Conservation (phyloP, 2,888 invertebrate species). For the Orchesellides sinensis region DNA sequence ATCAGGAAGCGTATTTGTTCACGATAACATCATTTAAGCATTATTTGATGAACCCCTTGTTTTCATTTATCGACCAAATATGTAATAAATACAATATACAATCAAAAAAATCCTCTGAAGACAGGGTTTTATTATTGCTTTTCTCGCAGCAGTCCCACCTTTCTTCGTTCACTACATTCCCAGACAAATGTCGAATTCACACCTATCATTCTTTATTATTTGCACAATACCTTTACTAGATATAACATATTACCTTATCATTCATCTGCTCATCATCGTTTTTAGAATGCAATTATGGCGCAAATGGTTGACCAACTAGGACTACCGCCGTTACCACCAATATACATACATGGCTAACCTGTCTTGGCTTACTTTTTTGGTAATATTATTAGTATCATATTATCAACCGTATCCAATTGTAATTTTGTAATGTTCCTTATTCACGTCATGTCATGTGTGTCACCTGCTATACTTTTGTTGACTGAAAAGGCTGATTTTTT, state of each 20-base stretch:
- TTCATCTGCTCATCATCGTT: too few relatives aligned
- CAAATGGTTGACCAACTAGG: conserved; percentile 40
- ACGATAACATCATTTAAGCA: too few relatives aligned
- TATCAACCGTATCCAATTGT: too few relatives aligned
- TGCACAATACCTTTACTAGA: neutral
- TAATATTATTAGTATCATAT: too few relatives aligned
- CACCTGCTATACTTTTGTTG: neutral
- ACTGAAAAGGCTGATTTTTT: conserved; percentile 16
- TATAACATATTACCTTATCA: too few relatives aligned
- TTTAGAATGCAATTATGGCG: conserved; percentile 47
- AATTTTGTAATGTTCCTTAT: neutral
- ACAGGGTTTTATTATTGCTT: too few relatives aligned
- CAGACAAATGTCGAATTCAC: neutral
- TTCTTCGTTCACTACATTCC: neutral
- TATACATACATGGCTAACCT: neutral
- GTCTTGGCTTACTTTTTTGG: neutral
- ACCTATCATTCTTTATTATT: neutral
- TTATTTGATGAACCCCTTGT: too few relatives aligned
- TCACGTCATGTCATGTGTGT: conserved; percentile 14
- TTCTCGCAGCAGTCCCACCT: too few relatives aligned
- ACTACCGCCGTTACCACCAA: neutral
- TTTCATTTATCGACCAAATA: conserved; percentile 2
- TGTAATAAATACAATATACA: neutral
- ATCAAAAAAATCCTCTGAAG: neutral
- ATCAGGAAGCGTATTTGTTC: too few relatives aligned